A percentile compares a stretch with the other conserved stretches of the same genome.
Conservation (phyloP, 2,888 invertebrate genomes). For the Dioctria linearis region DNA sequence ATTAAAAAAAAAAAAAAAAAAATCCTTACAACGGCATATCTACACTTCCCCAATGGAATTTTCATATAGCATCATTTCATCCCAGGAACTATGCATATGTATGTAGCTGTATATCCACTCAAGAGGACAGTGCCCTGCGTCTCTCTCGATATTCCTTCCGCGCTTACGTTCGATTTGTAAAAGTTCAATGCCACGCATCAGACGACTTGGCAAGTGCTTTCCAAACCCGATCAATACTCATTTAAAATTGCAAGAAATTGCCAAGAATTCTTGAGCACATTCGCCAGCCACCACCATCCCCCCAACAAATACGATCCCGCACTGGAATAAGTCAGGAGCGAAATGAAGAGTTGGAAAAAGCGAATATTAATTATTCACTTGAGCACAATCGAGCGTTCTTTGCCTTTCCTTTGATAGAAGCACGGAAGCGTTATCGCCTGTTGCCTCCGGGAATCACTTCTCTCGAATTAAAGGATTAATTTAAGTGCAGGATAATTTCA, state of each 20-base stretch:
- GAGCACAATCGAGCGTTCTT: neutral
- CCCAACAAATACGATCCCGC: neutral
- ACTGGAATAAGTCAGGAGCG: neutral
- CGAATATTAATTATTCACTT: constrained; percentile 34
- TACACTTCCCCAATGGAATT: too few relatives aligned
- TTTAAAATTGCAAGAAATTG: constrained; percentile 41
- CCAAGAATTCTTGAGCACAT: constrained; percentile 43
- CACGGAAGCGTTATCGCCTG: neutral
- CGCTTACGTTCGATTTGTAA: constrained; percentile 1
- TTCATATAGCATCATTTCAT: too few relatives aligned
- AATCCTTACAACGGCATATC: too few relatives aligned
- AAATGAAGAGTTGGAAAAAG: neutral
- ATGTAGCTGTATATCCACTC: neutral
- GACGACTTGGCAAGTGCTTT: constrained; percentile 33
- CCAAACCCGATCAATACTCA: constrained; percentile 32
- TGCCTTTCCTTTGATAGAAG: constrained; percentile 3
- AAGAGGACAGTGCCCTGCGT: neutral
- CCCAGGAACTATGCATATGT: too few relatives aligned
- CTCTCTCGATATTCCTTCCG: neutral
- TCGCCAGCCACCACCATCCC: constrained; percentile 1
- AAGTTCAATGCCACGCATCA: constrained; percentile 50
- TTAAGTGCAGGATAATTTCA: constrained; percentile 2
- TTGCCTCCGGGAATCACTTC: neutral
- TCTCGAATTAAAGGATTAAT: constrained; percentile 19
- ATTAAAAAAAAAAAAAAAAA: too few relatives aligned